Base-by-base conservation (phyloP, 2,113 vertebrate genomes). In the Larimichthys polyactis region DNA sequence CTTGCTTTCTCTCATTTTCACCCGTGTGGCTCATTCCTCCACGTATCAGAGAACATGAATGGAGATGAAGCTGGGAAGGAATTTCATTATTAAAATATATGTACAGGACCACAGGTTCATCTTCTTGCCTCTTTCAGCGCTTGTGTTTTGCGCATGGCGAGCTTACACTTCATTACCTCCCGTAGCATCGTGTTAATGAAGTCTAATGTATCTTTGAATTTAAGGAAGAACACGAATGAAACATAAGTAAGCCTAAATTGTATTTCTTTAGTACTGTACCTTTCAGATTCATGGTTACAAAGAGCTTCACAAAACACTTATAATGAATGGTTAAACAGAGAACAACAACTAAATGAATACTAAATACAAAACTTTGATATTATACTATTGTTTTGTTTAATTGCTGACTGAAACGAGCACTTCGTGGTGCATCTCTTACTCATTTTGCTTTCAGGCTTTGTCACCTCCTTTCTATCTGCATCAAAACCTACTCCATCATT, bases 1-100 rank as follows among this genome's bases (percentile, higher is more conserved):
- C 52, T 70, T 62, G 40, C 63, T 36, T 19, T 48, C 44, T 15
- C 48, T 84, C 62, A 59, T 69, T 86, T 84, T 57, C 67, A 48
- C 27, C 51, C 52, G 9, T 17, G 11, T 55, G 49, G 15, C 9
- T 59, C 19, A 66, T 71, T 78, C 48, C 24, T 79, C 58, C 54
- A 48, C 49, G 58, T 32, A 49, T 71, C 46, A 46, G 4, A 60
- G 55, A 70, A 40, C 40, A 55, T 1, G 11, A 3, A 49, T 49
- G 49, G 9, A 73, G 63, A 81, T 40, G 57, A 72, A 74, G 32
- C 11, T 14, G 51, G 17, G 65, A 24, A 49, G 36, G 20, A 57
- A 43, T 74, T 89, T 60, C 27, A 44, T 80, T 65, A 59, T 76
- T 57, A 11, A 27, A 32, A 78, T 79, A 27, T 68, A 20, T 12